Percentiles rank a stretch among this genome's conserved stretches.
Evolutionary conservation across 2,888 invertebrate species (phyloP).

Genomic region (Nymphalis c-album): DNA sequence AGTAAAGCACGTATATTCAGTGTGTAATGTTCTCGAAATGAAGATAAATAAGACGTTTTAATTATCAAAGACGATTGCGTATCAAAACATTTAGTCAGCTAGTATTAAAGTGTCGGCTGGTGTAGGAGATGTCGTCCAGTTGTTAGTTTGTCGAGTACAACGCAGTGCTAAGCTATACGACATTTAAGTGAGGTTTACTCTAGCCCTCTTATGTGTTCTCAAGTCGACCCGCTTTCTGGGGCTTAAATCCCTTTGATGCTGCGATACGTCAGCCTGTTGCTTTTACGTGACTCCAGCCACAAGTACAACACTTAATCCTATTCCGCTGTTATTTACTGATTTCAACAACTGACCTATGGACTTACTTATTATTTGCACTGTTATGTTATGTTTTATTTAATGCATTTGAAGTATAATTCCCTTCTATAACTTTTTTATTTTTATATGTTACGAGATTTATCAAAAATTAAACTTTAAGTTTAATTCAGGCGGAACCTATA

Average conservation of each 20-base stretch:
- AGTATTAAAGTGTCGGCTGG: constrained; percentile 11
- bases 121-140: constrained; percentile 14
- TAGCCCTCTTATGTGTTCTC: constrained; percentile 30
- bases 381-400: no score
- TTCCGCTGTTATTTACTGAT: constrained; percentile 1
- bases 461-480: no score
- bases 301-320: constrained; percentile 22
- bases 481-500: no score
- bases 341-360: background rate
- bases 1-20: no score
- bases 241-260: constrained; percentile 35
- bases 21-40: background rate
- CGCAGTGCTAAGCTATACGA: constrained; percentile 27
- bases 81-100: background rate
- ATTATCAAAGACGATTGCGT: background rate
- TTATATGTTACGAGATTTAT: no score
- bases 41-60: background rate
- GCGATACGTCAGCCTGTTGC: constrained; percentile 31
- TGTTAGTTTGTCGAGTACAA: constrained; percentile 21
- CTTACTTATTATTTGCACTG: no score
- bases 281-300: constrained; percentile 20
- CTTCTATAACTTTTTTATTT: no score
- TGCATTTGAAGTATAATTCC: no score
- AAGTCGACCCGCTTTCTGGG: constrained; percentile 30
- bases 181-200: constrained; percentile 27